Evolutionary conservation across 2,113 vertebrate species (phyloP).

Genomic region (Colaptes auratus): DNA sequence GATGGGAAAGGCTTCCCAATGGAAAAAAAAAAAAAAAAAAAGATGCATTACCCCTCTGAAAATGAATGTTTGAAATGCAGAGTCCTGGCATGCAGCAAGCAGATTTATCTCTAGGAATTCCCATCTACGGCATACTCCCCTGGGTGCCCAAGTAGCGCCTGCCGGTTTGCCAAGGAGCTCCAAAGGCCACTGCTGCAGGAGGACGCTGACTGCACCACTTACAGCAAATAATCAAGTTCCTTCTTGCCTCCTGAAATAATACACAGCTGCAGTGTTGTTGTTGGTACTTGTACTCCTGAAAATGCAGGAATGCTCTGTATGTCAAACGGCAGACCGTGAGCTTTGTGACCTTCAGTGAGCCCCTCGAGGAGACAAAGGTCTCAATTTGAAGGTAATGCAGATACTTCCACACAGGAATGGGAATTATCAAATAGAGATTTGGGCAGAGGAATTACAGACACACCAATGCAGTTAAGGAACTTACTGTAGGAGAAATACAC

Average conservation of each 20-base stretch:
- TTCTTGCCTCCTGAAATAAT: constrained; percentile 29
- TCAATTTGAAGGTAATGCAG: not conserved
- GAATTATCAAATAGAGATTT: not conserved
- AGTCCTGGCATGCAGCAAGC: not conserved
- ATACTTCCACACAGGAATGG: not conserved
- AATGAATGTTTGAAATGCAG: constrained; percentile 38
- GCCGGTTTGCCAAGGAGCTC: not conserved
- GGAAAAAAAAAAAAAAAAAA: not conserved
- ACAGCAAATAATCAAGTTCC: constrained; percentile 40
- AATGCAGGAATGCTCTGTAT: constrained; percentile 20
- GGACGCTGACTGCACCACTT: not conserved
- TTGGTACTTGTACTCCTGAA: constrained; percentile 19
- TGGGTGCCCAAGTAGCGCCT: constrained; percentile 18
- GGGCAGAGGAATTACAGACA: not conserved
- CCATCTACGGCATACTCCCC: constrained; percentile 33
- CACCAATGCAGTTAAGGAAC: not conserved
- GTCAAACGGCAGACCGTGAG: not conserved
- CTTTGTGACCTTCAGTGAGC: not conserved
- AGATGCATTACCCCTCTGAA: constrained; percentile 12
- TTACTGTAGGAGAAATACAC: not conserved
- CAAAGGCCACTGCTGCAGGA: constrained; percentile 14
- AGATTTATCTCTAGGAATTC: constrained; percentile 66
- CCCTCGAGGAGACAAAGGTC: not conserved
- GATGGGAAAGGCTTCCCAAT: constrained; percentile 28
- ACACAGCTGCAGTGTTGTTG: not conserved